Percentiles rank a stretch among this genome's conserved stretches.
phyloP scores from a whole-genome alignment of 2,888 invertebrate species.

The Tanytarsus gracilentus region DNA sequence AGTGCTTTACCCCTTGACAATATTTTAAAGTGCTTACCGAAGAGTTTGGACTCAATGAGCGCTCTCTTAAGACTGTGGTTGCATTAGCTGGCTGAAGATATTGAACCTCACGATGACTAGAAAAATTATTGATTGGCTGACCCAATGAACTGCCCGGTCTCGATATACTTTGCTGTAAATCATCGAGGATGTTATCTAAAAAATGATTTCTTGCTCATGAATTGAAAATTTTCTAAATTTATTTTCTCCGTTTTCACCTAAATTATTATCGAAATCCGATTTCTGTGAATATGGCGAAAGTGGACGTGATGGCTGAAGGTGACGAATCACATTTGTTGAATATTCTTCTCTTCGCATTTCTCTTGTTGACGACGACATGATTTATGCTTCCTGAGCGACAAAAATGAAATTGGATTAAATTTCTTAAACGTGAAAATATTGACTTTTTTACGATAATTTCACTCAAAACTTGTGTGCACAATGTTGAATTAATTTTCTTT shows the following conservation, averaged over 20 bases:
- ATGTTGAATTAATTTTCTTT: too few species aligned
- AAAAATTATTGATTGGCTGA: constrained; percentile 16
- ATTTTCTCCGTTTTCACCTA: too few species aligned
- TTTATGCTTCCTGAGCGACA: constrained; percentile 12
- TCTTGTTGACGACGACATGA: constrained; percentile 30
- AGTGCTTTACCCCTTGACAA: background rate
- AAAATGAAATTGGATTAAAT: background rate
- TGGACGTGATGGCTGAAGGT: constrained; percentile 32
- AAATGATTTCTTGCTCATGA: background rate
- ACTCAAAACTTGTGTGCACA: too few species aligned
- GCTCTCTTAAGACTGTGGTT: constrained; percentile 31
- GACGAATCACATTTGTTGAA: constrained; percentile 32
- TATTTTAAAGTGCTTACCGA: background rate
- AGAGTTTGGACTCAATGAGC: constrained; percentile 31
- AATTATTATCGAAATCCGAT: constrained; percentile 32
- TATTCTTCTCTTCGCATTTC: constrained; percentile 32
- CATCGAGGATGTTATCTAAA: constrained; percentile 33
- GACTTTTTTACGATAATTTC: too few species aligned
- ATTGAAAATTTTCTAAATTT: background rate
- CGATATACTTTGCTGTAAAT: constrained; percentile 32
- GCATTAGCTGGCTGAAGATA: constrained; percentile 32
- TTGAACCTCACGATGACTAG: constrained; percentile 31
- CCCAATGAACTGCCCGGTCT: constrained; percentile 30
- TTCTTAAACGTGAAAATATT: too few species aligned
- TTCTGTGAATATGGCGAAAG: constrained; percentile 31